Evolutionary conservation across 1,140 invertebrate genomes (phyloP).

Genomic region (Aphelenchoides besseyi): DNA sequence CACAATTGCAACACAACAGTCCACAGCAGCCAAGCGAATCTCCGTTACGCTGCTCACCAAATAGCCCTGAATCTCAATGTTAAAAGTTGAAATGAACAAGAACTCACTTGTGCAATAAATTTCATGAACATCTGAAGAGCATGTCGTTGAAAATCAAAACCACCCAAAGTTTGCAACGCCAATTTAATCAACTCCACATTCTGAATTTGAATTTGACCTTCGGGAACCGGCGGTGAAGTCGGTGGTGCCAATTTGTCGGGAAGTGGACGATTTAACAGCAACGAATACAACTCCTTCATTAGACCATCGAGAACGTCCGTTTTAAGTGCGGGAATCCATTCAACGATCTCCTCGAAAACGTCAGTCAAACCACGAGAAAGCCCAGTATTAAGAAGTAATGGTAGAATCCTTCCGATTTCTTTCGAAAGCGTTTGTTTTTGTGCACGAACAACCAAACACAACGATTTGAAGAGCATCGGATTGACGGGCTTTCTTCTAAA

Average conservation of each 20-base stretch:
- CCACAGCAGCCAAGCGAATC: conserved; percentile 86
- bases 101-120: conserved; percentile 55
- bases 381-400: conserved; percentile 83
- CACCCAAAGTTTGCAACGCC: conserved; percentile 86
- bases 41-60: conserved; percentile 87
- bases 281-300: conserved; percentile 44
- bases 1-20: conserved; percentile 83
- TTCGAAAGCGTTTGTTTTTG: conserved; percentile 72
- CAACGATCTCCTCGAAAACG: conserved; percentile 75
- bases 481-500: conserved; percentile 72
- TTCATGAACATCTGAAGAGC: conserved; percentile 59
- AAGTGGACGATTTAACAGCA: conserved; percentile 40
- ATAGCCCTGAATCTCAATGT: conserved; percentile 69
- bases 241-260: conserved; percentile 50
- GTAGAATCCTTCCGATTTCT: conserved; percentile 76
- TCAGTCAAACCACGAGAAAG: conserved; percentile 70
- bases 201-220: conserved; percentile 65
- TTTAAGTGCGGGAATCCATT: conserved; percentile 80
- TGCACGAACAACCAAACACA: conserved; percentile 84
- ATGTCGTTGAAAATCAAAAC: conserved; percentile 85
- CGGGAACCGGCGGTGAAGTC: conserved; percentile 42
- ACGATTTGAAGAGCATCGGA: conserved; percentile 85
- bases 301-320: conserved; percentile 82
- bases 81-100: not conserved
- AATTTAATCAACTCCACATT: conserved; percentile 82